Percentiles rank a stretch among this genome's conserved stretches.
These are phyloP conservation scores for Calameuta pallipes DNA, from an alignment of 2,888 invertebrate species.

Conservation along the genomic window DNA sequence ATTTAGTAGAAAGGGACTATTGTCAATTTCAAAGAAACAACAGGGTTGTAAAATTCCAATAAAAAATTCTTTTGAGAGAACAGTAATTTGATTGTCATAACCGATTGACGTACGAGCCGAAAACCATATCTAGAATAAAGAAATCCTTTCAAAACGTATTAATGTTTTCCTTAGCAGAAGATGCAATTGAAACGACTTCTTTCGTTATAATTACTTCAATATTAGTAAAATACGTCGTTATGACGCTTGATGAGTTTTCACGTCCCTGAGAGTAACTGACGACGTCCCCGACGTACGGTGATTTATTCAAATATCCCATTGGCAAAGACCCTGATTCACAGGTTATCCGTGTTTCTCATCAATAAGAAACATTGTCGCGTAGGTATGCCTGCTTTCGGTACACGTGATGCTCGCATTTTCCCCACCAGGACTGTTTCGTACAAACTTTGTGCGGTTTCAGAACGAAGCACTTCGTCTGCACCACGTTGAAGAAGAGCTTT, in stretches of 20 bases:
- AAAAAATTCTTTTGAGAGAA: background rate
- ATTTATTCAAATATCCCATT: background rate
- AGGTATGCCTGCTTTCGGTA: constrained; percentile 79
- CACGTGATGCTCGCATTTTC: constrained; percentile 78
- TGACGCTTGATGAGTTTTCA: background rate
- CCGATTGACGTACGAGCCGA: background rate
- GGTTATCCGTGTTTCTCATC: constrained; percentile 41
- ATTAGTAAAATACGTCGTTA: background rate
- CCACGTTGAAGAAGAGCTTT: constrained; percentile 93
- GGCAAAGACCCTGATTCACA: background rate
- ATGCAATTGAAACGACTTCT: background rate
- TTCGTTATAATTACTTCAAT: background rate
- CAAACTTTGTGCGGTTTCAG: constrained; percentile 84
- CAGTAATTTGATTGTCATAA: background rate
- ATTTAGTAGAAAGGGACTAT: background rate
- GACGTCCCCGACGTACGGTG: background rate
- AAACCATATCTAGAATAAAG: background rate
- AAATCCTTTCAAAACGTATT: background rate
- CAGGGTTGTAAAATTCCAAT: background rate
- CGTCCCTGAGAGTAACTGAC: background rate
- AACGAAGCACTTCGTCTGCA: constrained; percentile 94
- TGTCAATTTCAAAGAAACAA: background rate
- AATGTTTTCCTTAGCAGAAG: background rate
- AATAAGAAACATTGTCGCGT: constrained; percentile 80
- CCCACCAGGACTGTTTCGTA: constrained; percentile 82